Conservation (phyloP, 2,888 invertebrate genomes). For the Lepidonotus clava region DNA sequence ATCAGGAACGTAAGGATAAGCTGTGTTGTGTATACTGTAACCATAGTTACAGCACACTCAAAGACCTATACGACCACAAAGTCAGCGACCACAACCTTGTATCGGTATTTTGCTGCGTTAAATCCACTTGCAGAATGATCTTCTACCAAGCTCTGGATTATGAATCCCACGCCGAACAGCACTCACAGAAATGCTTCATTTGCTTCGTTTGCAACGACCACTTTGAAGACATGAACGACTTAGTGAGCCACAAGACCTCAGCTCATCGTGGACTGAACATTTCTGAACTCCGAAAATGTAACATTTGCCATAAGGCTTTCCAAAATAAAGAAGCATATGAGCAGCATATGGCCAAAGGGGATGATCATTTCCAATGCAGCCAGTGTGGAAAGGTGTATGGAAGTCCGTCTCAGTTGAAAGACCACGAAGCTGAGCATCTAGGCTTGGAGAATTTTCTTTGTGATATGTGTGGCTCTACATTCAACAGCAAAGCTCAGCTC, state of each 20-base stretch:
- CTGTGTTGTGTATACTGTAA: constrained; percentile 58
- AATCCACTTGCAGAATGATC: constrained; percentile 46
- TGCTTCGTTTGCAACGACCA: constrained; percentile 63
- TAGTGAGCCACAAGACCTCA: constrained; percentile 55
- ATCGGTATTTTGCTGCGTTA: constrained; percentile 59
- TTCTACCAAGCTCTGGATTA: constrained; percentile 59
- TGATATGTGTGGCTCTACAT: constrained; percentile 62
- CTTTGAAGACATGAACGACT: constrained; percentile 29
- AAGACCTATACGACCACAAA: constrained; percentile 57
- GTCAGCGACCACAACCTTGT: constrained; percentile 56
- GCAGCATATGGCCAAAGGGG: background rate
- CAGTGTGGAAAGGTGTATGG: constrained; percentile 55
- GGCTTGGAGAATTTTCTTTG: constrained; percentile 53
- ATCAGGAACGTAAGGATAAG: background rate
- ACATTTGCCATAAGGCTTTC: constrained; percentile 49
- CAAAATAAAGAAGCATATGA: background rate
- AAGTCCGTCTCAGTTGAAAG: background rate
- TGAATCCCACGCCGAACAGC: constrained; percentile 56
- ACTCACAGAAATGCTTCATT: constrained; percentile 62
- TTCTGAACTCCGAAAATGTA: background rate
- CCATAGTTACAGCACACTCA: background rate
- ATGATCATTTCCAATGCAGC: constrained; percentile 39
- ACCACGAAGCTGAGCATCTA: constrained; percentile 26
- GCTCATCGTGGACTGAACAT: constrained; percentile 26
- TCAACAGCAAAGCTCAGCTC: constrained; percentile 52